Evolutionary conservation across 2,113 vertebrate genomes (phyloP).

Genomic region (Corapipo altera): DNA sequence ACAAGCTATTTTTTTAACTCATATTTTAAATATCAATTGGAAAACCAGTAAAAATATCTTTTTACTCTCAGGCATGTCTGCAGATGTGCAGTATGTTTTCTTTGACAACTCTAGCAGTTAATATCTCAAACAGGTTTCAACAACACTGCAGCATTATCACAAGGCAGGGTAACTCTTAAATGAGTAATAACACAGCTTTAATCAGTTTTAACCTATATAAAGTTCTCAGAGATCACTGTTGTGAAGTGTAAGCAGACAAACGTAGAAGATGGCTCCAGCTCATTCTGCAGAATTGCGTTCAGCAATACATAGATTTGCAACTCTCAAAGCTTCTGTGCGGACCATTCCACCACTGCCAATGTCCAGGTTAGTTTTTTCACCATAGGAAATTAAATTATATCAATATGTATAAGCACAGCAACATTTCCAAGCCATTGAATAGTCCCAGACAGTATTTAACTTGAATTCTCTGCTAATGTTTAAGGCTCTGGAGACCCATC

Average conservation of each 20-base stretch:
- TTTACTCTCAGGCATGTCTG: neutral
- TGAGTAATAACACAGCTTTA: neutral
- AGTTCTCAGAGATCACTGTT: neutral
- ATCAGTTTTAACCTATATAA: neutral
- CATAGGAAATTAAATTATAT: neutral
- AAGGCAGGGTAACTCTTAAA: neutral
- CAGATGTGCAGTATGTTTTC: neutral
- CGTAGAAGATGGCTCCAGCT: neutral
- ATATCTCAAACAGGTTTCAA: neutral
- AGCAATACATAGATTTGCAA: neutral
- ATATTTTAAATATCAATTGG: neutral
- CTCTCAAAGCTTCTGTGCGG: neutral
- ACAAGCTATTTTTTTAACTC: neutral
- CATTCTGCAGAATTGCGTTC: neutral
- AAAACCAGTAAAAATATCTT: neutral
- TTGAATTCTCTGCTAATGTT: slow-evolving; percentile 1
- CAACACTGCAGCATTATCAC: neutral
- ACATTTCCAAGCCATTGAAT: neutral
- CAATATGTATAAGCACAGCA: neutral
- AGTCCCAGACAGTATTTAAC: neutral
- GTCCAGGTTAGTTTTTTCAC: neutral
- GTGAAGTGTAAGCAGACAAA: neutral
- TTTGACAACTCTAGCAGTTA: neutral
- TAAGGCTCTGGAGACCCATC: slow-evolving; percentile 26
- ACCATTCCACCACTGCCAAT: neutral